Base-by-base conservation (phyloP, 1,140 invertebrate genomes). In the Pectinophora gossypiella region DNA sequence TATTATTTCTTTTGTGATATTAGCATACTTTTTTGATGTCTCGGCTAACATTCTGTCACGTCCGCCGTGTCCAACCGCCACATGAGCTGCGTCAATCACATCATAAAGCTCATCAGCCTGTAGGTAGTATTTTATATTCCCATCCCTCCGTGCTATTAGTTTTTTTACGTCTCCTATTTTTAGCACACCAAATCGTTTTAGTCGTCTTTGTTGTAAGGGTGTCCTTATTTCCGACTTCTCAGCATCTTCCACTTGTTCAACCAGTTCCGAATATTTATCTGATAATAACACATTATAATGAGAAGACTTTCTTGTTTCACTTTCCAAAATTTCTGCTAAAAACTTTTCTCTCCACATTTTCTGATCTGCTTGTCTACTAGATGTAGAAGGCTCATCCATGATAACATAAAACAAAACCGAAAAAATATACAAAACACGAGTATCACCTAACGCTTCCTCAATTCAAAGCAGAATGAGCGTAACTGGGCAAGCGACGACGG, bases 11-110 rank as follows among this genome's bases (percentile, higher is more conserved):
- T 32, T 32, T 32, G 52, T 54, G 20, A 56, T 42, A 53, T 56
- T 56, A 16, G 54, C 54, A 51, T 56, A 54, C 18, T 56, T 56
- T 45, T 51, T 51, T 45, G 54, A 40, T 27, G 49, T 53, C 19
- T 56, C 49, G 10, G 10, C 27, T 23, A 38, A 21, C 21, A 45
- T 7, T 45, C 43, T 20, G n/a, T 45, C 43, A 6, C 19, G 43
- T 5, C 43, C 43, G 12, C 43, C 43, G n/a, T 45, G 43, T n/a
- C 43, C 43, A 3, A 45, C n/a, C 1, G 18, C 19, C 19, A 20
- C 20, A 45, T 45, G 18, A 45, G 43, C 43, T 19, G 43, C 43
- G 20, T 45, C 43, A 45, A 45, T 45, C 2, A 45, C 20, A 19
- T 45, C 43, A 12, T 20, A 45, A 19, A 45, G 19, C n/a, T 45